Percentiles rank a stretch among this genome's conserved stretches.
These are phyloP conservation scores for Xenopus laevis DNA, from an alignment of 2,113 vertebrate genomes.

Conservation along the genomic window DNA sequence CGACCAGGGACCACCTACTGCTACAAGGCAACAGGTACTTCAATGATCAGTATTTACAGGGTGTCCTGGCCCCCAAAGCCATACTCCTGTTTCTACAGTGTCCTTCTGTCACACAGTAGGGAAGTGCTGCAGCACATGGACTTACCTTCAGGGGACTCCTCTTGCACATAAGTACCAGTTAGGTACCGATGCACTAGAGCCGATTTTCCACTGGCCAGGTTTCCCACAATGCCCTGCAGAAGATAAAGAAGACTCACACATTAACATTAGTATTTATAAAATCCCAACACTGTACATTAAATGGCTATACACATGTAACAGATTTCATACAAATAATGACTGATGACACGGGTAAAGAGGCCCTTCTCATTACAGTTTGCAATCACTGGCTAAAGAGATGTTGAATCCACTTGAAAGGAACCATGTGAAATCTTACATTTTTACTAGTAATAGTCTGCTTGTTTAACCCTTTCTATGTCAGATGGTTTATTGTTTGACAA, in stretches of 20 bases:
- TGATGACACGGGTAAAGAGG: too few species aligned
- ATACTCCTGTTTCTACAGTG: not conserved
- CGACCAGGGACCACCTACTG: not conserved
- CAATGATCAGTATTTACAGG: not conserved
- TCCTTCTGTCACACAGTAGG: not conserved
- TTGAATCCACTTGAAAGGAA: too few species aligned
- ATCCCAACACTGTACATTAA: too few species aligned
- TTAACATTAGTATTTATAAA: too few species aligned
- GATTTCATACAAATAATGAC: too few species aligned
- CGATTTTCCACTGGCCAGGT: constrained; percentile 94
- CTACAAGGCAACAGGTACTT: not conserved
- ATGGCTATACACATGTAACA: too few species aligned
- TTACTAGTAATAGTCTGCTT: too few species aligned
- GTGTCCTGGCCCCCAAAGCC: not conserved
- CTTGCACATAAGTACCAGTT: constrained; percentile 94
- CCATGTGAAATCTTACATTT: too few species aligned
- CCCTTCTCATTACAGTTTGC: too few species aligned
- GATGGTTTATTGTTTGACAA: too few species aligned
- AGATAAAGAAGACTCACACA: not conserved
- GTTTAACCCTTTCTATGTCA: too few species aligned
- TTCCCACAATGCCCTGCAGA: constrained; percentile 92
- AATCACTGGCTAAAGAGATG: too few species aligned
- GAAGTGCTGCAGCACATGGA: not conserved
- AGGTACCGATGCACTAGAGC: constrained; percentile 95
- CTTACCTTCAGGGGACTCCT: constrained; percentile 96